Conservation (phyloP, 2,888 invertebrate genomes). For the Diarsia brunnea region DNA sequence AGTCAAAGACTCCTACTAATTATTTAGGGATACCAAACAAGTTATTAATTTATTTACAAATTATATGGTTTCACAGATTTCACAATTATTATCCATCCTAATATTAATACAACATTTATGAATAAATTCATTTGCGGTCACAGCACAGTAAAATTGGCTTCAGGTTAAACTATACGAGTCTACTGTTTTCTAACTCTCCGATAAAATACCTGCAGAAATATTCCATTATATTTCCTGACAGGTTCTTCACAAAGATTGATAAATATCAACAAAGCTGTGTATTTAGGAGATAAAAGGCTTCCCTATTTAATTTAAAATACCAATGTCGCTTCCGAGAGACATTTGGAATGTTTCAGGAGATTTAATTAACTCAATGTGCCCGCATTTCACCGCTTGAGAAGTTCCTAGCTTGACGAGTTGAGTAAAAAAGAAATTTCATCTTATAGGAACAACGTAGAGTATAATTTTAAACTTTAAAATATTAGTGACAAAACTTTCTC, state of each 20-base stretch:
- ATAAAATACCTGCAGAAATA: neutral
- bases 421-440: neutral
- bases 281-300: neutral
- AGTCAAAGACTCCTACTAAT: too few relatives aligned
- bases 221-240: neutral
- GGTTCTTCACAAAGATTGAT: slow-evolving; percentile 4
- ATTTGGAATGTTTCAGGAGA: neutral
- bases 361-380: slow-evolving; percentile 33
- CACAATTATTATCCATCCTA: neutral
- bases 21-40: neutral
- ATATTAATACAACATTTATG: neutral
- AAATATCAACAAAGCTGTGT: neutral
- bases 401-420: neutral
- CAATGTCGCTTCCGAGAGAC: neutral
- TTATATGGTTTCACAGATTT: neutral
- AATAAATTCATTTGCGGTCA: too few relatives aligned
- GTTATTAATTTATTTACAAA: neutral
- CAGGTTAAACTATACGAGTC: neutral
- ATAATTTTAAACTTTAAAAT: neutral
- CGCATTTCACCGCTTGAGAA: neutral
- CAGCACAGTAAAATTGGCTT: neutral
- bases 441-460: neutral
- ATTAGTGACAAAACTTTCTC: neutral
- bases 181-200: neutral
- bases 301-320: slow-evolving; percentile 2